Base-by-base conservation (phyloP, 2,888 invertebrate species). In the Blastobasis lacticolella region DNA sequence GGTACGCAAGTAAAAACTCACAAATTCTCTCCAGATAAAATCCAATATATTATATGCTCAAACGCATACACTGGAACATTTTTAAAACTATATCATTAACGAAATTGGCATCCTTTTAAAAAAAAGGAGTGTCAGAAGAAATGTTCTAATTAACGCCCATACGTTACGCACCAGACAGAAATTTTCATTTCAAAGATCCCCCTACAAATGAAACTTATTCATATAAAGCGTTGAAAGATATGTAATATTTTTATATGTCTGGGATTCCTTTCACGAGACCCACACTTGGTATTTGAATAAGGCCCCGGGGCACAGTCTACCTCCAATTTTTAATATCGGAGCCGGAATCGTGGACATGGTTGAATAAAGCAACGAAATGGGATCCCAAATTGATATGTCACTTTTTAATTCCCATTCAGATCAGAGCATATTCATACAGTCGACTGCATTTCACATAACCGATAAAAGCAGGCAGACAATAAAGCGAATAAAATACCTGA, bases 311-410 rank as follows among this genome's bases (percentile, higher is more conserved):
- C 6, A 45, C 23, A 38, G 38, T 38, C 10, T 8, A 46, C 46
- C 49, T 49, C 52, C 46, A 44, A 38, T 49, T 53, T 51, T 53
- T 49, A 53, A 53, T 50, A 48, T 53, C 45, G 41, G 10, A 38
- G 37, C 40, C 10, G 41, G 48, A 45, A 50, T 53, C 48, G 53
- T 50, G 40, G 49, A 38, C 10, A 38, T 48, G 47, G 44, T 48
- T 53, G 50, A 53, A 53, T 53, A 53, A 47, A 48, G 37, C 49
- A 50, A 42, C 41, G n/a, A 37, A 53, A 53, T 49, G 49, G 52
- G 40, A 49, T 49, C 42, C 9, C 10, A 9, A 48, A 45, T 45
- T 10, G 8, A 6, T 4, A 43, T 10, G 43, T 10, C n/a, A 43
- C 43, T n/a, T 9, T 10, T n/a, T 43, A 43, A 43, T 23, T 23